A percentile compares a stretch with the other conserved stretches of the same genome.
phyloP scores from a whole-genome alignment of 2,113 vertebrate species.

The Penelope pileata region DNA sequence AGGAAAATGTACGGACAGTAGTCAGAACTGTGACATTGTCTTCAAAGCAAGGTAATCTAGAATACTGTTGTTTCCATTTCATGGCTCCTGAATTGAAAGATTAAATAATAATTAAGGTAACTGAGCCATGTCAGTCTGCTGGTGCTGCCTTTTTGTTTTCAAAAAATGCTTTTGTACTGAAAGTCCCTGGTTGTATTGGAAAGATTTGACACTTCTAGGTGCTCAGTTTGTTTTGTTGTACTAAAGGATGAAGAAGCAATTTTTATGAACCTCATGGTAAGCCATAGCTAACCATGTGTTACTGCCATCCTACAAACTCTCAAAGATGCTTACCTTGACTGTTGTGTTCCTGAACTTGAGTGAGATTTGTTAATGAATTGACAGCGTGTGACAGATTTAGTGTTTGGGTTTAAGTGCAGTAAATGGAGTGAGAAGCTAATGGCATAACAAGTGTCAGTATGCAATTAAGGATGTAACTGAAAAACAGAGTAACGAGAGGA shows the following conservation, averaged over 20 bases:
- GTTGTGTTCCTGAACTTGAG: neutral
- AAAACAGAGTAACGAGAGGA: neutral
- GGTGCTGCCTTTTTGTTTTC: neutral
- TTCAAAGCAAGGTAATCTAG: constrained; percentile 77
- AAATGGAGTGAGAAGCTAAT: neutral
- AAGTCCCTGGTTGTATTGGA: neutral
- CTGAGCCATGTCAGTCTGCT: neutral
- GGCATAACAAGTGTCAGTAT: neutral
- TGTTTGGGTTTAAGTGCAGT: neutral
- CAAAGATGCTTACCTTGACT: neutral
- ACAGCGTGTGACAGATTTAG: neutral
- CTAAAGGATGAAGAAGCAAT: neutral
- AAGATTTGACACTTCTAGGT: neutral
- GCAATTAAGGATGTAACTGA: neutral
- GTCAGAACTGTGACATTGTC: constrained; percentile 74
- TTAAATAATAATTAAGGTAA: neutral
- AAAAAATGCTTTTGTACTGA: neutral
- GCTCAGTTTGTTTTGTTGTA: neutral
- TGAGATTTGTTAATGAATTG: neutral
- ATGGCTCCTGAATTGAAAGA: neutral
- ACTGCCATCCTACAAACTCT: neutral
- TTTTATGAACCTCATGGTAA: neutral
- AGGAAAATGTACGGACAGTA: constrained; percentile 82
- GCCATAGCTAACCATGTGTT: neutral
- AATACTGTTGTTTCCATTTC: neutral